Conservation (phyloP, 1,140 invertebrate genomes). For the Lasioglossum albipes region DNA sequence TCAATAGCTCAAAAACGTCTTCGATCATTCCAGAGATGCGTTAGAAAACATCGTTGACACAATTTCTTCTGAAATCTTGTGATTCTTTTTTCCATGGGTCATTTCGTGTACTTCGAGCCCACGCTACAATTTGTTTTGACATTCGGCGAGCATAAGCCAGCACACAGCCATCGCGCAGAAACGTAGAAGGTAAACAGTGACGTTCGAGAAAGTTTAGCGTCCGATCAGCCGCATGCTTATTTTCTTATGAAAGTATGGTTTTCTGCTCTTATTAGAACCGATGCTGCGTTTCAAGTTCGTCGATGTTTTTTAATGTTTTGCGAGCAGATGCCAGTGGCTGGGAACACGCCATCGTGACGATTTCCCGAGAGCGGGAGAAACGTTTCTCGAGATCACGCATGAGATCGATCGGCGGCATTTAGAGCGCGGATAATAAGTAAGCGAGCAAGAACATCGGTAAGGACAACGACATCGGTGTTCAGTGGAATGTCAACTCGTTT, state of each 20-base stretch:
- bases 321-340: background rate
- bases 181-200: slow-evolving; percentile 24
- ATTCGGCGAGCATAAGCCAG: background rate
- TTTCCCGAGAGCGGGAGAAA: background rate
- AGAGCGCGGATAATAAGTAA: slow-evolving; percentile 18
- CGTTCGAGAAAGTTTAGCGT: slow-evolving; percentile 28
- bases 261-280: background rate
- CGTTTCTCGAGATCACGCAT: slow-evolving; percentile 13
- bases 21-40: too few relatives aligned
- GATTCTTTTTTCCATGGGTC: background rate
- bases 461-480: slow-evolving; percentile 60
- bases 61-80: too few relatives aligned
- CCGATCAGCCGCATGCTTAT: slow-evolving; percentile 7
- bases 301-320: background rate
- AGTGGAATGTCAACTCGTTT: slow-evolving; percentile 69
- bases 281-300: background rate
- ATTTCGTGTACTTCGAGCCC: background rate
- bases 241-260: background rate
- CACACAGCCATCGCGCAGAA: background rate
- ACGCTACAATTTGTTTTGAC: background rate
- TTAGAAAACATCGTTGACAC: too few relatives aligned
- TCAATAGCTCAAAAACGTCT: too few relatives aligned
- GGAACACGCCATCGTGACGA: too few relatives aligned
- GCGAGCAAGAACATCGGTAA: slow-evolving; percentile 41
- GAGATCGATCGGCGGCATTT: slow-evolving; percentile 10